Evolutionary conservation across 2,888 invertebrate species (phyloP).

Genomic region (Limnephilus rhombicus): DNA sequence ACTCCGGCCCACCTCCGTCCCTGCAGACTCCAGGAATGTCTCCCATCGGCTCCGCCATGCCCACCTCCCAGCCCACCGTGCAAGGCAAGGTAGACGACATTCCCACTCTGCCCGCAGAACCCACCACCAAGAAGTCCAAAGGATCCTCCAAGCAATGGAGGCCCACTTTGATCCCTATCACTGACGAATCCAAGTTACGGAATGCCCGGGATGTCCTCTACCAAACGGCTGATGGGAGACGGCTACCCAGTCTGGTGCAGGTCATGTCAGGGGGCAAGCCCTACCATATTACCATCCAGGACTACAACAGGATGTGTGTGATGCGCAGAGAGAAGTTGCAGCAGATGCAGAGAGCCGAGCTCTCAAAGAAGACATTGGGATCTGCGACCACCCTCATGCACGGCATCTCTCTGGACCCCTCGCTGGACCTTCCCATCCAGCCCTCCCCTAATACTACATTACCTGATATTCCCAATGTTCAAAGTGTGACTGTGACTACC

Average conservation of each 20-base stretch:
- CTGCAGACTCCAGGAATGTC: slow-evolving; percentile 48
- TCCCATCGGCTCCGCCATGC: slow-evolving; percentile 40
- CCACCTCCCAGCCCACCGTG: slow-evolving; percentile 29
- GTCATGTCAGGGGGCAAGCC: slow-evolving; percentile 88
- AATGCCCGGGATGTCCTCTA: slow-evolving; percentile 76
- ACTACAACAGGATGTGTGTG: slow-evolving; percentile 89
- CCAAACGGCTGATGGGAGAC: slow-evolving; percentile 79
- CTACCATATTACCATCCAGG: slow-evolving; percentile 87
- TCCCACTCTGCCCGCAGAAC: slow-evolving; percentile 69
- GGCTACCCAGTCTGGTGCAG: slow-evolving; percentile 82
- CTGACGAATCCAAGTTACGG: slow-evolving; percentile 74
- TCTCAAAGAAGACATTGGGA: slow-evolving; percentile 70
- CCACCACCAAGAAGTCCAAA: slow-evolving; percentile 73
- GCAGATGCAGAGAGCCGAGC: slow-evolving; percentile 76
- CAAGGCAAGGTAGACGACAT: slow-evolving; percentile 48
- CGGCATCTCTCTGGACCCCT: slow-evolving; percentile 23
- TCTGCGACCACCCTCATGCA: slow-evolving; percentile 13
- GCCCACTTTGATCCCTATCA: slow-evolving; percentile 84
- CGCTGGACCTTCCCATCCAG: slow-evolving; percentile 66
- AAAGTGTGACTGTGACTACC: slow-evolving; percentile 51
- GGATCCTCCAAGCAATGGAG: slow-evolving; percentile 83
- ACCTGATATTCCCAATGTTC: slow-evolving; percentile 61
- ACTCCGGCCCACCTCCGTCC: slow-evolving; percentile 72
- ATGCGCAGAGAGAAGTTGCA: slow-evolving; percentile 83
- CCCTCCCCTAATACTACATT: slow-evolving; percentile 62